Evolutionary conservation across 2,113 vertebrate species (phyloP).

Genomic region (Carlito syrichta): DNA sequence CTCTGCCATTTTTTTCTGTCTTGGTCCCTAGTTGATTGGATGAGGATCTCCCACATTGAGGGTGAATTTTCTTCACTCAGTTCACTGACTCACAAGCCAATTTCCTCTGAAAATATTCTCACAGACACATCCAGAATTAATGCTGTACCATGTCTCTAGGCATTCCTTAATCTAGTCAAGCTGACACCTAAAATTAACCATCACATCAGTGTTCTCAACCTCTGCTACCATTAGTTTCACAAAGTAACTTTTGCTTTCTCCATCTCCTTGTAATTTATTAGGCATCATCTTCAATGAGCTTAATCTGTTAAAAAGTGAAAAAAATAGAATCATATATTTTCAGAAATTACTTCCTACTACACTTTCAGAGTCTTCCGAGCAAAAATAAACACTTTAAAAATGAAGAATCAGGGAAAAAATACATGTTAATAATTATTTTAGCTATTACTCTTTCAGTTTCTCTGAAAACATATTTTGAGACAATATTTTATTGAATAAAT

Average conservation of each 20-base stretch:
- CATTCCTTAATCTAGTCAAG: background rate
- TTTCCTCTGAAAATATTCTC: background rate
- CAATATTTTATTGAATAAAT: background rate
- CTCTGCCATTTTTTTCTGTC: no score
- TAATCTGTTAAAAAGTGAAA: background rate
- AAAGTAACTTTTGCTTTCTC: background rate
- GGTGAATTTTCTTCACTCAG: background rate
- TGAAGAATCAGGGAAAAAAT: background rate
- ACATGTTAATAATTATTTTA: background rate
- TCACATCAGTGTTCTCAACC: background rate
- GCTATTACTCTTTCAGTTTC: background rate
- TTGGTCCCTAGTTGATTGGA: no score
- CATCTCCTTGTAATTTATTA: background rate
- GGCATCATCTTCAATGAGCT: background rate
- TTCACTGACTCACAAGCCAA: background rate
- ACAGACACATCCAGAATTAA: background rate
- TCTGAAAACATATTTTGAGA: background rate
- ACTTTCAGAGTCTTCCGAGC: background rate
- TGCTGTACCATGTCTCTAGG: background rate
- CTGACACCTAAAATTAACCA: background rate
- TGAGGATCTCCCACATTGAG: background rate
- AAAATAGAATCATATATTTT: background rate
- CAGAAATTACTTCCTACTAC: background rate
- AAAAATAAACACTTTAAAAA: background rate
- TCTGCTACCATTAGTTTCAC: background rate